Base-by-base conservation (phyloP, 2,888 invertebrate species). In the Zonitis immaculata region DNA sequence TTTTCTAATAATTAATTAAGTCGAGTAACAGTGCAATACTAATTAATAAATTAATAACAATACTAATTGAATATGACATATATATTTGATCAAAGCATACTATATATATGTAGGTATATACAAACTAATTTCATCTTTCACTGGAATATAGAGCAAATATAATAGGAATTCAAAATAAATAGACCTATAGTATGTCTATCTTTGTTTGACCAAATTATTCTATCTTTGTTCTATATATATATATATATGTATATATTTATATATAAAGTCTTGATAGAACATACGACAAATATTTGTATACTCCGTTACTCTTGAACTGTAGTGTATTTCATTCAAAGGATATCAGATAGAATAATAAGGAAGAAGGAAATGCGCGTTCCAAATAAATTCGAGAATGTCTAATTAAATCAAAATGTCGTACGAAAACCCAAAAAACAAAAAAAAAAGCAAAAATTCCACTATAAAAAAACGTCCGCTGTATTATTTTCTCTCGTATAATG, bases 11-110 rank as follows among this genome's bases (percentile, higher is more conserved):
- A n/a, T n/a, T n/a, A n/a, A n/a, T n/a, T n/a, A n/a, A n/a, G n/a
- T n/a, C n/a, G n/a, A n/a, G n/a, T n/a, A n/a, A n/a, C n/a, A n/a
- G n/a, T n/a, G n/a, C n/a, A n/a, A n/a, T n/a, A n/a, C n/a, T n/a
- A n/a, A n/a, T 44, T 44, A 35, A 49, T 20, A 30, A 42, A 53
- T 49, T 49, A 53, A 52, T 52, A 52, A 53, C 49, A 53, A 52
- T 32, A 43, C 47, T 47, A 47, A 51, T 47, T 47, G 43, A 43
- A 47, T 32, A 20, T 7, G 32, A 4, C 28, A 27, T 27, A 27
- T n/a, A n/a, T n/a, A n/a, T n/a, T n/a, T n/a, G n/a, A n/a, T n/a
- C n/a, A n/a, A n/a, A n/a, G n/a, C n/a, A n/a, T n/a, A n/a, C n/a
- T n/a, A n/a, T n/a, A n/a, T n/a, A n/a, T n/a, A n/a, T n/a, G n/a